These are phyloP conservation scores for Willisornis vidua DNA, from an alignment of 2,113 vertebrate species.

Conservation along the genomic window DNA sequence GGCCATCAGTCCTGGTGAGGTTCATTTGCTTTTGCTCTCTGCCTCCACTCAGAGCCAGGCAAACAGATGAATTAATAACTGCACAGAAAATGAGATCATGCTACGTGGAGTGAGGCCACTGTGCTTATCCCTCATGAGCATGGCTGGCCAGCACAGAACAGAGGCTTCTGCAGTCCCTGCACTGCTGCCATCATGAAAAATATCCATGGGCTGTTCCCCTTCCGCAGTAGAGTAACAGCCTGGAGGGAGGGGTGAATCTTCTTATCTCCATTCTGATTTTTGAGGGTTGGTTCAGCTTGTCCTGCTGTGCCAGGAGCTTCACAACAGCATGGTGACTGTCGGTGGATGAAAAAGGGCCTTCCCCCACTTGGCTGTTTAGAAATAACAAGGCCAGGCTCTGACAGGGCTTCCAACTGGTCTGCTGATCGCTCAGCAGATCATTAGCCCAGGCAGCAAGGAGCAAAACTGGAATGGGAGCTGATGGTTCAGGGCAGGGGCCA, in stretches of 20 bases:
- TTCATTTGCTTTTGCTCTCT: not conserved
- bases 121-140: not conserved
- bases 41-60: not conserved
- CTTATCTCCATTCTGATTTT: not conserved
- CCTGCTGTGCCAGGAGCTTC: not conserved
- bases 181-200: not conserved
- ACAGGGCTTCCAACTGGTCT: not conserved
- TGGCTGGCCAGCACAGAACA: not conserved
- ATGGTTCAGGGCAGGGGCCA: not conserved
- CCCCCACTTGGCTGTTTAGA: not conserved
- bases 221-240: not conserved
- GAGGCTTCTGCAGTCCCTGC: not conserved
- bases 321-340: not conserved
- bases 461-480: not conserved
- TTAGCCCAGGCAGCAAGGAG: not conserved
- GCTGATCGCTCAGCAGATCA: not conserved
- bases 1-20: not conserved
- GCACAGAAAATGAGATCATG: not conserved
- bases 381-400: conserved; percentile 15
- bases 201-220: not conserved
- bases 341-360: not conserved
- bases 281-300: not conserved
- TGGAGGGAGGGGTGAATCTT: not conserved
- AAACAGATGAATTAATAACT: not conserved
- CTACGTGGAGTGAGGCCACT: not conserved